These are phyloP conservation scores for Syngnathus typhle DNA, from an alignment of 2,113 vertebrate genomes.

Conservation along the genomic window DNA sequence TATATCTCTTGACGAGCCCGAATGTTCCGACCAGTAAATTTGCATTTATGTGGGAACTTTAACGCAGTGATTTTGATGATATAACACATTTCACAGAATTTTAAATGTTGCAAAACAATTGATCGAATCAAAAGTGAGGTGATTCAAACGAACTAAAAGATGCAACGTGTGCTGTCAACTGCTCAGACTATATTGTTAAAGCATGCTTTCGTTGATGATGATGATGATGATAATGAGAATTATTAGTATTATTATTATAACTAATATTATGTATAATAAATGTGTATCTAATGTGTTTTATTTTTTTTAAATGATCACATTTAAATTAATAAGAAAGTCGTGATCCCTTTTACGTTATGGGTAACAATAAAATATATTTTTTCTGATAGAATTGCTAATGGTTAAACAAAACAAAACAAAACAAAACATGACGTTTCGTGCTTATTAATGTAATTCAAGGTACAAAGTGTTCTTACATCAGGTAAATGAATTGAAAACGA, in stretches of 20 bases:
- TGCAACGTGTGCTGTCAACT: background rate
- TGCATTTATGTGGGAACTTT: background rate
- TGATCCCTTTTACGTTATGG: background rate
- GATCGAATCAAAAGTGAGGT: background rate
- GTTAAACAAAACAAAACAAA: no score
- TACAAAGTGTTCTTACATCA: background rate
- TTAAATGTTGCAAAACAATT: background rate
- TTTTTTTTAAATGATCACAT: background rate
- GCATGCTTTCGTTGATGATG: background rate
- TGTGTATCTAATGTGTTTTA: background rate
- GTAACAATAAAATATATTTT: background rate
- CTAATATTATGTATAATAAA: no score
- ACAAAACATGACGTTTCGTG: background rate
- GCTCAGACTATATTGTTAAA: background rate
- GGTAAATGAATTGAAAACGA: background rate
- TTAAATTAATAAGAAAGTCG: background rate
- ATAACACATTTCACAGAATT: background rate
- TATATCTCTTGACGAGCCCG: no score
- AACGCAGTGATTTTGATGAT: background rate
- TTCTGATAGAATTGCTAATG: background rate
- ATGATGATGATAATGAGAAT: background rate
- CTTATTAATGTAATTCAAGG: background rate
- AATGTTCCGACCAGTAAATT: background rate
- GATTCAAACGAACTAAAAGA: background rate
- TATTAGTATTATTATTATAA: no score